Base-by-base conservation (phyloP, 2,797 vertebrate species). In the Pristis pectinata region DNA sequence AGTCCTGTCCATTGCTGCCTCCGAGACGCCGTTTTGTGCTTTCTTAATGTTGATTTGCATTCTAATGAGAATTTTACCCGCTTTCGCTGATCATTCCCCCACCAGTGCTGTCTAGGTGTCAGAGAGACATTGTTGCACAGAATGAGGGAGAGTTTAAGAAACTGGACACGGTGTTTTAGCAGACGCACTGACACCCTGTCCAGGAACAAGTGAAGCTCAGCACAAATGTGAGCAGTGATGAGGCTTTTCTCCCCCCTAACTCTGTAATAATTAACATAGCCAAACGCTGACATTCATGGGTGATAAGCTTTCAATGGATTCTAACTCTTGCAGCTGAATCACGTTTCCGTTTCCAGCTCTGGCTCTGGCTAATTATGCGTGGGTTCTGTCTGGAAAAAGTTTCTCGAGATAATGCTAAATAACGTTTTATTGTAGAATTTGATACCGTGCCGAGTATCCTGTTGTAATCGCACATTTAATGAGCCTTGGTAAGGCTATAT, bases 61-160 rank as follows among this genome's bases (percentile, higher is more conserved):
- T 74, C 92, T 93, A 93, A 93, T 93, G 41, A 92, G 92, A 41
- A 67, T 91, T 91, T 67, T 91, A 91, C 87, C 87, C n/a, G 87
- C 37, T 91, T 67, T 91, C 34, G n/a, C 61, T 67, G n/a, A 67
- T 91, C 59, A 67, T 4, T 27, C 34, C 30, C 27, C 49, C 82
- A n/a, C 82, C 24, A 91, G 61, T 64, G 87, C 67, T 67, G 87
- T 67, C n/a, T 67, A 11, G n/a, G n/a, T 91, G n/a, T 67, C 87
- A 27, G 87, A 49, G 74, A 53, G 92, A 74, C 92, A 93, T 34
- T 53, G 70, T 93, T 34, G 19, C 67, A 53, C 41, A 93, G 67
- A 93, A 74, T 72, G 41, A 74, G 67, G 93, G 92, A 2, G 9
- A 93, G 67, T 53, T 74, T 22, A 53, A 41, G 59, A 37, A 44